These are phyloP conservation scores for Paratilapia polleni DNA, from an alignment of 2,113 vertebrate genomes.

Conservation along the genomic window DNA sequence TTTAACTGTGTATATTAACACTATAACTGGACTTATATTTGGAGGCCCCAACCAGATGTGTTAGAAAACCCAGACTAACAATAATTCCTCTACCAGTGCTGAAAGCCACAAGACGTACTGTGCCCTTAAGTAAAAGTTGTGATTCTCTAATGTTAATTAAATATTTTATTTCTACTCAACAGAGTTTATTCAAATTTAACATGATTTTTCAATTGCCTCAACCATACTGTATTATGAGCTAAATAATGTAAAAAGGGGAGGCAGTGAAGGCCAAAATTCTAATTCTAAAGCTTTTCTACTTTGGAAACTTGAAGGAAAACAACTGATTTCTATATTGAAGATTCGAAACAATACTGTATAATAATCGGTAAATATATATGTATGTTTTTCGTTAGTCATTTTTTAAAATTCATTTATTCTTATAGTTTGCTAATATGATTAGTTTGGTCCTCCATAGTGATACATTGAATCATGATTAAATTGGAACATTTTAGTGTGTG, in stretches of 20 bases:
- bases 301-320: not conserved
- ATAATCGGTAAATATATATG: not conserved
- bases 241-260: too few relatives aligned
- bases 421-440: not conserved
- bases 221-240: too few relatives aligned
- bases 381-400: not conserved
- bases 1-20: conserved; percentile 2
- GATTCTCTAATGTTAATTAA: not conserved
- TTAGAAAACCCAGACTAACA: not conserved
- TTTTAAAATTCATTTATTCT: not conserved
- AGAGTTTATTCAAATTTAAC: too few relatives aligned
- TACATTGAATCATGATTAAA: not conserved
- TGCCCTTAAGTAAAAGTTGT: not conserved
- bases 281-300: not conserved
- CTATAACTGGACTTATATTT: not conserved
- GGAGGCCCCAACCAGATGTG: not conserved
- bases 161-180: not conserved
- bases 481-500: not conserved
- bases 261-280: too few relatives aligned
- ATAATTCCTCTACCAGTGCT: not conserved
- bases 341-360: not conserved
- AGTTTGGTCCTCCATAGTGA: not conserved
- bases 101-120: not conserved
- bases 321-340: not conserved
- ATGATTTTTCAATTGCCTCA: too few relatives aligned